These are phyloP conservation scores for Trachelus tabidus DNA, from an alignment of 2,888 invertebrate genomes.

Conservation along the genomic window DNA sequence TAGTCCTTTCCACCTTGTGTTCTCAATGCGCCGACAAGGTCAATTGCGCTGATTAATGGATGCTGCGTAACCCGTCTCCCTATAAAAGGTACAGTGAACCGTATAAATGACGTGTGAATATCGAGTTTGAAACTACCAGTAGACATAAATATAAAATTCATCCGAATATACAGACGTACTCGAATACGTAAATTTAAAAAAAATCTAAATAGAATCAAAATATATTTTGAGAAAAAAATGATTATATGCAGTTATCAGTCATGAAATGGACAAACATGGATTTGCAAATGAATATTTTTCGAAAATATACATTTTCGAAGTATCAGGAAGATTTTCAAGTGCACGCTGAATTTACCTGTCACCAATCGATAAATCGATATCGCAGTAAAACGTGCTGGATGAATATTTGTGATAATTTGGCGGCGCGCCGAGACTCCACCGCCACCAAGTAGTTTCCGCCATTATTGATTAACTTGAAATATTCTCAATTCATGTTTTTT, in stretches of 20 bases:
- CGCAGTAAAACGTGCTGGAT: conserved; percentile 16
- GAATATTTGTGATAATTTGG: conserved; percentile 15
- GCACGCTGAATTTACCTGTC: not conserved
- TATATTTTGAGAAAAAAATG: too few relatives aligned
- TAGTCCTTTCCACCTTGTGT: not conserved
- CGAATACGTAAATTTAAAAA: not conserved
- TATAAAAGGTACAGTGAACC: not conserved
- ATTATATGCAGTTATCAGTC: not conserved
- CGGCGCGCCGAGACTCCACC: conserved; percentile 17
- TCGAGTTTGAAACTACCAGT: not conserved
- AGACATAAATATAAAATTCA: not conserved
- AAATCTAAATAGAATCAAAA: not conserved
- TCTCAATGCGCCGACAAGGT: not conserved
- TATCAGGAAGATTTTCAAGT: not conserved
- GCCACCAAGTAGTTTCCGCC: conserved; percentile 10
- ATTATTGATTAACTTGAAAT: not conserved
- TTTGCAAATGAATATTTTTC: not conserved
- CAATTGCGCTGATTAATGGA: not conserved
- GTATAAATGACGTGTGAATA: not conserved
- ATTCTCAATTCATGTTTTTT: not conserved
- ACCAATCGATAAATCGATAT: not conserved
- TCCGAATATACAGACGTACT: not conserved
- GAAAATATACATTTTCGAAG: not conserved
- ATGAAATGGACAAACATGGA: not conserved
- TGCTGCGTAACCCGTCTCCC: not conserved